Evolutionary conservation across 2,797 vertebrate genomes (phyloP).

Genomic region (Etheostoma perlongum): DNA sequence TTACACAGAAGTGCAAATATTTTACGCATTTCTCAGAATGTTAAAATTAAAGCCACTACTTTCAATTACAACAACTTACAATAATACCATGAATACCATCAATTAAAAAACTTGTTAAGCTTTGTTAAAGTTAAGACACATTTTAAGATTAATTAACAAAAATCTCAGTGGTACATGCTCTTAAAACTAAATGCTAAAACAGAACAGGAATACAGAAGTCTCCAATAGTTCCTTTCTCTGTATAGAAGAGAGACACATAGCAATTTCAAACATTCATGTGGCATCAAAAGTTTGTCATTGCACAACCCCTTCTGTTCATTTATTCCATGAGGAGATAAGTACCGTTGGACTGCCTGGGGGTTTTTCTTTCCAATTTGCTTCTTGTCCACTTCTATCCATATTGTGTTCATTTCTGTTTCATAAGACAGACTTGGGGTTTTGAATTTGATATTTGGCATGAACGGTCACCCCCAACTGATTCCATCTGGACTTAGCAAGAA

Average conservation of each 20-base stretch:
- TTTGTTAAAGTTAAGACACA: too few species aligned
- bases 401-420: conserved; percentile 71
- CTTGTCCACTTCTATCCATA: conserved; percentile 55
- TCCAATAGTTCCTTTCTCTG: conserved; percentile 11
- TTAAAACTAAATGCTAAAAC: not conserved
- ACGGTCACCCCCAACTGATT: conserved; percentile 65
- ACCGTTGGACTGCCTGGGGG: conserved; percentile 20
- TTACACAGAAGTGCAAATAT: not conserved
- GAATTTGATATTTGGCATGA: conserved; percentile 68
- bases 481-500: conserved; percentile 76
- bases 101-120: too few species aligned
- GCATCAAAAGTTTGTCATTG: conserved; percentile 23
- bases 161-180: not conserved
- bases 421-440: conserved; percentile 60
- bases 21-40: not conserved
- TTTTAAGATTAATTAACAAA: not conserved
- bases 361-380: conserved; percentile 39
- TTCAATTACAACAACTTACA: not conserved
- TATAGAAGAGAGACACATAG: not conserved
- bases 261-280: conserved; percentile 33
- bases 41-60: not conserved
- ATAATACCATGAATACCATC: too few species aligned
- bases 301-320: conserved; percentile 37
- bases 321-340: conserved; percentile 39
- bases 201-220: not conserved